A percentile compares a stretch with the other conserved stretches of the same genome.
Evolutionary conservation across 2,113 vertebrate species (phyloP).

Genomic region (Typhlomys cinereus): DNA sequence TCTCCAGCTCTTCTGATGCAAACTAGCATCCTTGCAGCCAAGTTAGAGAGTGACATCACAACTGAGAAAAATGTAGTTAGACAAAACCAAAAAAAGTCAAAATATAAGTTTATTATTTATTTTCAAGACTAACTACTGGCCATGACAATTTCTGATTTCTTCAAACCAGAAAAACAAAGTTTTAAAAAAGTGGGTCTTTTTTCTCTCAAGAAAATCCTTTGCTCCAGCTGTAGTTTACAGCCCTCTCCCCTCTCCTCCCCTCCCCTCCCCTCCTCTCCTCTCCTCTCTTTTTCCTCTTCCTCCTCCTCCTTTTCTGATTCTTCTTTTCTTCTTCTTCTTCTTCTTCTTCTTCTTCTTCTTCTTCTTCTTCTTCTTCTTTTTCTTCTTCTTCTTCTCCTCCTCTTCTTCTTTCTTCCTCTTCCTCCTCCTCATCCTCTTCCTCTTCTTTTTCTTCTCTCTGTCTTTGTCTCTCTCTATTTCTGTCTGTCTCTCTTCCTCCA

Average conservation of each 20-base stretch:
- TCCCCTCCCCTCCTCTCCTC: neutral
- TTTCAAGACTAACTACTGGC: neutral
- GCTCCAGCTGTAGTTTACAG: neutral
- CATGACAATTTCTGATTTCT: neutral
- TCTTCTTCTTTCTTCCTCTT: too few relatives aligned
- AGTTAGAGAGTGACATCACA: neutral
- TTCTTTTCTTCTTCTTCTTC: neutral
- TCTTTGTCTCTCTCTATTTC: too few relatives aligned
- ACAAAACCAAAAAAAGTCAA: neutral
- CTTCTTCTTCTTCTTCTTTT: too few relatives aligned
- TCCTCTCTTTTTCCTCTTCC: neutral
- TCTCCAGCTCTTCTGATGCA: slow-evolving; percentile 45
- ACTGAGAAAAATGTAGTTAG: neutral
- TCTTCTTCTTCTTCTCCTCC: neutral
- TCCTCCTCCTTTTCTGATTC: neutral
- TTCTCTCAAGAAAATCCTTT: neutral
- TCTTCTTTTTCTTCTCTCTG: neutral
- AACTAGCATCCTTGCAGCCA: neutral
- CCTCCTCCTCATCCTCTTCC: too few relatives aligned
- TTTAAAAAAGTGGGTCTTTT: too few relatives aligned
- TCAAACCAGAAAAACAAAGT: neutral
- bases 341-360: neutral
- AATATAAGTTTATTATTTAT: neutral
- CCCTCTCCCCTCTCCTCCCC: neutral
- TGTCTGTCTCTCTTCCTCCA: neutral